Evolutionary conservation across 1,140 invertebrate genomes (phyloP), one percentile per base, ranked within the genome.

Genomic region (Bombus cullumanus): DNA sequence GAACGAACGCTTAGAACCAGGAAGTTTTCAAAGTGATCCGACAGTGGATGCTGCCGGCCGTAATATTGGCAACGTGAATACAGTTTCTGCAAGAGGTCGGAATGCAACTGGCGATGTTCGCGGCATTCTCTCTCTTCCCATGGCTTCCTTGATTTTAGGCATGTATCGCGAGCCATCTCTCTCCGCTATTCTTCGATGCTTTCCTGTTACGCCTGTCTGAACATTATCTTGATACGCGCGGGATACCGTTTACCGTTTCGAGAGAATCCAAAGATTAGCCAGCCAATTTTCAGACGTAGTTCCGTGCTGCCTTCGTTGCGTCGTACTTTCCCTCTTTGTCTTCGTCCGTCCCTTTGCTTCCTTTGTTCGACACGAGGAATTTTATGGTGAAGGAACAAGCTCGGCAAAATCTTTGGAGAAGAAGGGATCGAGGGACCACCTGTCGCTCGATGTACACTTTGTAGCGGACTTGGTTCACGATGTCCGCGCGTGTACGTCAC

Each of bases 361-460:
- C 47, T 53, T 53, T 53, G 47, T 53, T 53, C 64, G 87, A 64
- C 41, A 39, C 53, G 71, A 64, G 81, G 86, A 91, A 88, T 90
- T 80, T 71, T 28, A 41, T 39, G 77, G 79, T 25, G 83, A 39
- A 83, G 72, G 88, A 86, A 86, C 90, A 86, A 89, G 81, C 57
- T 77, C 69, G 81, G 83, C 69, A 59, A 89, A 91, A 81, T 86
- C 81, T 90, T 81, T 86, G 77, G 77, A 75, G 86, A 53, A 86
- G 86, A 89, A 71, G 88, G 90, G 87, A 91, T 79, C 72, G 75
- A 62, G 53, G 83, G 86, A 76, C 90, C 91, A 92, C 91, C 91
- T 92, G 91, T 92, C 89, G 91, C 80, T 87, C 83, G 85, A 71
- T 68, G 74, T 87, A 79, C 75, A 47, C 66, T 74, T 80, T 59